Percentiles rank a stretch among this genome's conserved stretches.
Evolutionary conservation across 2,797 vertebrate genomes (phyloP).

Genomic region (Protosalanx chinensis): DNA sequence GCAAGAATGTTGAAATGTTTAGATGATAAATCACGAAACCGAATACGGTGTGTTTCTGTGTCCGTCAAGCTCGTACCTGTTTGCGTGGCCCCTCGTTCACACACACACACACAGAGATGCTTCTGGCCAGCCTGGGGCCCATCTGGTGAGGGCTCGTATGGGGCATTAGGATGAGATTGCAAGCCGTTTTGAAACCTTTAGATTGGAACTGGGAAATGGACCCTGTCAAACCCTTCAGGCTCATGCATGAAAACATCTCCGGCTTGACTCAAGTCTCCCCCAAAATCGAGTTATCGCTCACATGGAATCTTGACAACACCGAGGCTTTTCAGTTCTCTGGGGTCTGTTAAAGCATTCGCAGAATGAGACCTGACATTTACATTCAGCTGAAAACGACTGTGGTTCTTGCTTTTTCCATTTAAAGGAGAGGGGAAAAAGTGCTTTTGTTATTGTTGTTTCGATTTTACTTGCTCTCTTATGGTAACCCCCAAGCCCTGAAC

Average conservation of each 20-base stretch:
- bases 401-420: too few relatives aligned
- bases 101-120: neutral
- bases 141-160: constrained; percentile 51
- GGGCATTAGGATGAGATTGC: constrained; percentile 56
- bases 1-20: neutral
- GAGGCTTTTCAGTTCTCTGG: constrained; percentile 16
- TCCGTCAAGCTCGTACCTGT: too few relatives aligned
- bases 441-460: too few relatives aligned
- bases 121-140: constrained; percentile 42
- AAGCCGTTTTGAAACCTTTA: constrained; percentile 63
- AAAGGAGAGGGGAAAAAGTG: too few relatives aligned
- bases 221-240: constrained; percentile 68
- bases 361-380: too few relatives aligned
- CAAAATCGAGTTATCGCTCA: constrained; percentile 57
- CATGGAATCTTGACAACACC: constrained; percentile 64
- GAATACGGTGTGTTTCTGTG: neutral
- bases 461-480: too few relatives aligned
- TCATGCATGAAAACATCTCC: constrained; percentile 42
- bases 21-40: neutral
- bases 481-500: too few relatives aligned
- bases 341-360: constrained; percentile 2
- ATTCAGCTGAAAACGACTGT: too few relatives aligned
- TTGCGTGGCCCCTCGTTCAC: too few relatives aligned
- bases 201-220: constrained; percentile 69
- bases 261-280: constrained; percentile 61